These are phyloP conservation scores for Tenthredo scrophulariae DNA, from an alignment of 2,888 invertebrate genomes.

Conservation along the genomic window DNA sequence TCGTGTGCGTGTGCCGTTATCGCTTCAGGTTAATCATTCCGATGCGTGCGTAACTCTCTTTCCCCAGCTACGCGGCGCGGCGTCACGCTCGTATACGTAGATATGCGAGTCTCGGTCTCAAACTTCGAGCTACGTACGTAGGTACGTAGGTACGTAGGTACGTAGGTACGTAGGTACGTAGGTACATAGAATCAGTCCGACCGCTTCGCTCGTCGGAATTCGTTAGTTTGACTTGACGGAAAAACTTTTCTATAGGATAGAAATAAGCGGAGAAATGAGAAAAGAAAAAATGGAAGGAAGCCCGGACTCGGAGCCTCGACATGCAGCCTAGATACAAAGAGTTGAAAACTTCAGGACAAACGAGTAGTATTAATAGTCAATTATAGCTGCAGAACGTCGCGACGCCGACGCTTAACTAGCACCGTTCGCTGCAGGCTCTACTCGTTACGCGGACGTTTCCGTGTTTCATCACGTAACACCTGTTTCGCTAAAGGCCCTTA, in stretches of 20 bases:
- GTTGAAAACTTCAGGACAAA: conserved; percentile 2
- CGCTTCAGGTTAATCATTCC: conserved; percentile 47
- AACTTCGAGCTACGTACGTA: neutral
- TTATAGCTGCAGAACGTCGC: conserved; percentile 36
- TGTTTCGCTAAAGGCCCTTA: conserved; percentile 58
- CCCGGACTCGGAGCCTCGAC: neutral
- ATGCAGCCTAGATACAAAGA: neutral
- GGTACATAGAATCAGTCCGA: neutral
- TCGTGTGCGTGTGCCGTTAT: conserved; percentile 41
- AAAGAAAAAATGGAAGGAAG: neutral
- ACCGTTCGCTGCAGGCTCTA: conserved; percentile 23
- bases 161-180: neutral
- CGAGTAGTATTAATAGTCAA: conserved; percentile 52
- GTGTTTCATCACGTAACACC: conserved; percentile 73
- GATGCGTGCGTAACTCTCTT: conserved; percentile 44
- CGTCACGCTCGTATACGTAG: neutral
- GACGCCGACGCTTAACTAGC: conserved; percentile 50
- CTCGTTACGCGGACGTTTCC: conserved; percentile 65
- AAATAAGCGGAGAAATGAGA: neutral
- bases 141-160: neutral
- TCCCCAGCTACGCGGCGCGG: neutral
- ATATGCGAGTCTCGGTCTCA: neutral
- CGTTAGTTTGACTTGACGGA: neutral
- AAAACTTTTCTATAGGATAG: neutral
- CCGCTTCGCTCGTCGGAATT: neutral